Conservation (phyloP, 92 coral and sea anemone species). For the Virgularia gustaviana region DNA sequence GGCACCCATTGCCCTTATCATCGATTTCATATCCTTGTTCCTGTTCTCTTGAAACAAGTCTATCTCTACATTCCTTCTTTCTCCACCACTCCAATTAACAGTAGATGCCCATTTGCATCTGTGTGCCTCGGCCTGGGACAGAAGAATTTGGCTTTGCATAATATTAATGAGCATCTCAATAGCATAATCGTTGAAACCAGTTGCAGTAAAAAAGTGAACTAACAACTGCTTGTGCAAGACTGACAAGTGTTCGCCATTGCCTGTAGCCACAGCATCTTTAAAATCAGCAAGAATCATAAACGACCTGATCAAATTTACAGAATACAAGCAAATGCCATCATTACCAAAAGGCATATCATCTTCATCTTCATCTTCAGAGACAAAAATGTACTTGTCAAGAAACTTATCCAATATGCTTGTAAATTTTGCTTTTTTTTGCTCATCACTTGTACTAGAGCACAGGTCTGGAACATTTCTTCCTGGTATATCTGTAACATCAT, state of each 20-base stretch:
- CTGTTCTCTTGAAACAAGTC: slow-evolving; percentile 37
- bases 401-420: background rate
- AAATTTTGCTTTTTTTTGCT: no score
- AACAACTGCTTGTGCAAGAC: background rate
- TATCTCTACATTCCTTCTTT: slow-evolving; percentile 29
- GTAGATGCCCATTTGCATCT: slow-evolving; percentile 26
- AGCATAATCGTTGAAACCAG: slow-evolving; percentile 27
- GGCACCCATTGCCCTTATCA: slow-evolving; percentile 44
- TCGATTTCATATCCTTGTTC: slow-evolving; percentile 37
- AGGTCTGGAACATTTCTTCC: no score
- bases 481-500: no score
- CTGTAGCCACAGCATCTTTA: slow-evolving; percentile 4
- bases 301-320: background rate
- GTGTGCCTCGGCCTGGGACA: slow-evolving; percentile 27
- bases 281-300: background rate
- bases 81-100: slow-evolving; percentile 35
- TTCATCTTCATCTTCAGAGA: background rate
- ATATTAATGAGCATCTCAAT: slow-evolving; percentile 35
- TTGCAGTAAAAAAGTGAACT: background rate
- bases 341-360: background rate
- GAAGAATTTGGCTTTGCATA: slow-evolving; percentile 4
- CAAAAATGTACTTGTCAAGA: background rate
- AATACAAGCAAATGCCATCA: background rate
- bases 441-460: no score
- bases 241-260: no score